phyloP scores from a whole-genome alignment of 1,140 invertebrate genomes.

The Microplitis mediator region DNA sequence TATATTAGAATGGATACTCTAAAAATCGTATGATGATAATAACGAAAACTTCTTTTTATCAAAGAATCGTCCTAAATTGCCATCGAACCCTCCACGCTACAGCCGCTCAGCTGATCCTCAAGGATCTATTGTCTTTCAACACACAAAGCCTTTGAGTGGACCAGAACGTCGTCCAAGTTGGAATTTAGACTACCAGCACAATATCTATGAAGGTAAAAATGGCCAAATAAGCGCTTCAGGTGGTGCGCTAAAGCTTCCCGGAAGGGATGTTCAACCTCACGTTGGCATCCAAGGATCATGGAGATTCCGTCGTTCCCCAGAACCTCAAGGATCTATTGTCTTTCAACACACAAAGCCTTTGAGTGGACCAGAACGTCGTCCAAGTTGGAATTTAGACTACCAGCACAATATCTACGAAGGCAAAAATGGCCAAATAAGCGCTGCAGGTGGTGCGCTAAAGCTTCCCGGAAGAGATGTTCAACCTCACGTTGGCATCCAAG shows the following conservation, averaged over 20 bases:
- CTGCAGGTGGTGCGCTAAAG: constrained; percentile 37
- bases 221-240: constrained; percentile 39
- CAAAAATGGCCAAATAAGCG: constrained; percentile 39
- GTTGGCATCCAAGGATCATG: constrained; percentile 37
- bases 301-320: constrained; percentile 17
- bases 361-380: constrained; percentile 40
- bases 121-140: too few relatives aligned
- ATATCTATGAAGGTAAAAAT: constrained; percentile 39
- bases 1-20: too few relatives aligned
- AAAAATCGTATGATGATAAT: too few relatives aligned
- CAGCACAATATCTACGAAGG: constrained; percentile 40
- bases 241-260: constrained; percentile 38
- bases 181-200: constrained; percentile 40
- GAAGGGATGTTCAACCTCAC: constrained; percentile 37
- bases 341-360: constrained; percentile 34
- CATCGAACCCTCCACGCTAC: constrained; percentile 30
- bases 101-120: too few relatives aligned
- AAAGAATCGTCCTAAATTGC: constrained; percentile 6
- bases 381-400: constrained; percentile 39
- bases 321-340: constrained; percentile 28
- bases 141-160: too few relatives aligned
- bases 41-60: too few relatives aligned
- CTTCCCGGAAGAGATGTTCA: constrained; percentile 38
- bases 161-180: too few relatives aligned
- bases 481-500: constrained; percentile 39